These are phyloP conservation scores for Falco peregrinus DNA, from an alignment of 2,797 vertebrate genomes.

Conservation along the genomic window DNA sequence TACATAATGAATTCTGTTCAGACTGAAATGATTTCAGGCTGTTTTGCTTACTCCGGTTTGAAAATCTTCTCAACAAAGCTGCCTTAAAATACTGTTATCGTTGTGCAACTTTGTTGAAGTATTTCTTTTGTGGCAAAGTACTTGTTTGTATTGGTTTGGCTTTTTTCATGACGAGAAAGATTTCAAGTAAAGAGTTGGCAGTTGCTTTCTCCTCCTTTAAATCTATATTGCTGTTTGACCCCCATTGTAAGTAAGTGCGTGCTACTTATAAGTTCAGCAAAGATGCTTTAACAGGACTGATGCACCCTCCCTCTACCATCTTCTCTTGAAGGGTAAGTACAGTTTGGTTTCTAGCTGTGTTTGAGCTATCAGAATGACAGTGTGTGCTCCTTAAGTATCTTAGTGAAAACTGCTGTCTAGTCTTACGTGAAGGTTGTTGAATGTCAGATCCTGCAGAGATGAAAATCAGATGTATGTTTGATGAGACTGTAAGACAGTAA, in stretches of 20 bases:
- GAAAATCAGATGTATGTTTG: neutral
- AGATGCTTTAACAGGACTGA: neutral
- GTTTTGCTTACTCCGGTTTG: neutral
- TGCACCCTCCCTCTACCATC: neutral
- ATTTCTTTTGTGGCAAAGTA: neutral
- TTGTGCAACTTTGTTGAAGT: neutral
- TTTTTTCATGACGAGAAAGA: neutral
- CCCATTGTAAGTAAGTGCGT: neutral
- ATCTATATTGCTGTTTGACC: neutral
- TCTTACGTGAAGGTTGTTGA: neutral
- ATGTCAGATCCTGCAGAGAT: neutral
- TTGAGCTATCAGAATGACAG: neutral
- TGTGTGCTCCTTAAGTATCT: neutral
- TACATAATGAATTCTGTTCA: neutral
- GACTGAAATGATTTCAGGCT: slow-evolving; percentile 21
- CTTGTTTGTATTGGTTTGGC: neutral
- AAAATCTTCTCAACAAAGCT: slow-evolving; percentile 1
- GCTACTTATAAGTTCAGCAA: neutral
- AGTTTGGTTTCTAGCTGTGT: neutral
- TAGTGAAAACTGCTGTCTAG: neutral
- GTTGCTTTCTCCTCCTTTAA: neutral
- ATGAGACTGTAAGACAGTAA: neutral
- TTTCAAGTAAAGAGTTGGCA: neutral
- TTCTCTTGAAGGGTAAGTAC: neutral
- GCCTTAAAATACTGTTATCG: slow-evolving; percentile 4